Evolutionary conservation across 2,888 invertebrate genomes (phyloP), one percentile per base, ranked within the genome.

Genomic region (Ethmia dodecea): DNA sequence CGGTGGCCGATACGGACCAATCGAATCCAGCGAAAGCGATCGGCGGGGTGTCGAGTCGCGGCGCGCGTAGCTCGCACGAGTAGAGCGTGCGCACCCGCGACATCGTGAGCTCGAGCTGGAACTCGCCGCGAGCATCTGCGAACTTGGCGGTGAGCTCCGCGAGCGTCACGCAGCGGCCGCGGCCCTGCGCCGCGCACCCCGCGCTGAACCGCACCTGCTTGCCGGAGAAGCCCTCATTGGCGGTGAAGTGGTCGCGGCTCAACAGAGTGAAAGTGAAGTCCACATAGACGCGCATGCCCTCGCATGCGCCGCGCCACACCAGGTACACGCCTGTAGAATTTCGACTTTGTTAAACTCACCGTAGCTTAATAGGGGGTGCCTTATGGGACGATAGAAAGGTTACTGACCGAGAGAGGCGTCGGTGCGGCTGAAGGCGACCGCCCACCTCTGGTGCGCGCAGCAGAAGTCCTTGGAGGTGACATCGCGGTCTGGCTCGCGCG

Each of bases 11-110:
- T 28, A 94, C 84, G 54, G 92, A 93, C 94, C 94, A 94, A 61
- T 94, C 94, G 67, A 93, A 94, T 15, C 93, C 91, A 5, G 94
- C 94, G 64, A 93, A 94, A 0, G 91, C 90, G 68, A 94, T 94
- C 38, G 83, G 84, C 11, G 81, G 76, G 14, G 84, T 83, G 40
- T 81, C 84, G 28, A 88, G 77, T 5, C 88, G 86, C 1, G 91
- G 90, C 25, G 92, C 83, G 12, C 88, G 86, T 41, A 93, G 83
- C 60, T 92, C 92, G 43, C 91, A 90, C 49, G 93, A 91, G 72
- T 91, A 94, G n/a, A 92, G 81, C 12, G 93, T 93, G 47, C 91
- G 86, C 36, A 93, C 89, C 53, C 92, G 91, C 18, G 92, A 89
- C 88, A 94, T 91, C 40, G 91, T 91, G 39, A 94, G 80, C 67